phyloP scores from a whole-genome alignment of 2,888 invertebrate species.

The Habrosyne pyritoides region DNA sequence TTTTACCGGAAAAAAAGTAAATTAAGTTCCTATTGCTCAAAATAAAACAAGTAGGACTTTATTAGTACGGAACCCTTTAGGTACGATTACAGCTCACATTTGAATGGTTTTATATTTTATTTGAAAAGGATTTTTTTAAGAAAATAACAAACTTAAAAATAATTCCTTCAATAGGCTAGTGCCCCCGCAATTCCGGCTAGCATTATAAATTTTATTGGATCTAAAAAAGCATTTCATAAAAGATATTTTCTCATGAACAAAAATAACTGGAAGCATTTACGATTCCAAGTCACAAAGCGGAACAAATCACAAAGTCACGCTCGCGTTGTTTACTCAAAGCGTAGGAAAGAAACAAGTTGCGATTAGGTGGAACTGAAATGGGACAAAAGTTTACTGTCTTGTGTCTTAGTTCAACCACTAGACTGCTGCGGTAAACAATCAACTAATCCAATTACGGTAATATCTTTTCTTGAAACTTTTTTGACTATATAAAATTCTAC shows the following conservation, averaged over 20 bases:
- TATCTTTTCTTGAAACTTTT: background rate
- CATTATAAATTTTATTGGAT: no score
- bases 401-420: slow-evolving; percentile 14
- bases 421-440: slow-evolving; percentile 36
- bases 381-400: slow-evolving; percentile 40
- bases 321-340: slow-evolving; percentile 44
- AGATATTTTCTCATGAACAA: background rate
- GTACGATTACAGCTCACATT: no score
- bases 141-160: no score
- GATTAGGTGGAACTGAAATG: slow-evolving; percentile 45
- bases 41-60: no score
- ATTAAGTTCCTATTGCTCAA: no score
- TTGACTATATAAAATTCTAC: background rate
- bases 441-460: background rate
- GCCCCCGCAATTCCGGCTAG: no score
- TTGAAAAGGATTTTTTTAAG: no score
- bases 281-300: slow-evolving; percentile 28
- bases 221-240: background rate
- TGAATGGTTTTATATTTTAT: no score
- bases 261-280: slow-evolving; percentile 16
- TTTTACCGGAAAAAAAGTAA: no score
- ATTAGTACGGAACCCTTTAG: no score
- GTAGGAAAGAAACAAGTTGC: slow-evolving; percentile 47
- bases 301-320: slow-evolving; percentile 34
- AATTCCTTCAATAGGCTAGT: no score